A percentile compares a stretch with the other conserved stretches of the same genome.
Conservation (phyloP, 92 coral and sea anemone genomes). For the Scolanthus callimorphus region DNA sequence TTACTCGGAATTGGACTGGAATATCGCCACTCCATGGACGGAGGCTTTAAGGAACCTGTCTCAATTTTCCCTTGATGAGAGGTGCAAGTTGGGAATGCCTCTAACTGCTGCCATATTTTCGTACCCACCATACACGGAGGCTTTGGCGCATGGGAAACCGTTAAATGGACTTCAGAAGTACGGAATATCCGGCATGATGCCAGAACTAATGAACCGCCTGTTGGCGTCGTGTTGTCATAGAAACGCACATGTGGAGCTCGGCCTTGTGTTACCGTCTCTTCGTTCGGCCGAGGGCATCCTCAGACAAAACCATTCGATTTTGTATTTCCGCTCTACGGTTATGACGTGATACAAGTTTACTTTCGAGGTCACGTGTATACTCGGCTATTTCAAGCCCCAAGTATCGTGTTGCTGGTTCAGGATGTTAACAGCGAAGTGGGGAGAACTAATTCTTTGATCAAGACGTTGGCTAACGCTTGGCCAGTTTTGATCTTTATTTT, state of each 20-base stretch:
- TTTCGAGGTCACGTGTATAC: conserved; percentile 50
- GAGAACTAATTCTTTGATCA: conserved; percentile 31
- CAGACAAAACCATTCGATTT: conserved; percentile 37
- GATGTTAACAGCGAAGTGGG: conserved; percentile 18
- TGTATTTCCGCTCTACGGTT: conserved; percentile 57
- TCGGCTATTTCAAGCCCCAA: conserved; percentile 48
- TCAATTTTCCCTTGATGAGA: conserved; percentile 14
- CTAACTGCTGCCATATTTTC: conserved; percentile 17
- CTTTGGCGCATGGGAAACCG: background rate
- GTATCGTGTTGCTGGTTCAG: conserved; percentile 48
- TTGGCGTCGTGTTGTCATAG: conserved; percentile 47
- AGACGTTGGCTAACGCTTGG: conserved; percentile 46
- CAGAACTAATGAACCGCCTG: conserved; percentile 44
- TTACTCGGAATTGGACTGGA: too few species aligned
- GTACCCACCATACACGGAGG: conserved; percentile 15
- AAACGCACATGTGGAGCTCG: conserved; percentile 29
- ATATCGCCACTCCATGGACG: too few species aligned
- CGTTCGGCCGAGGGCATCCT: conserved; percentile 27
- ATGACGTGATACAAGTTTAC: conserved; percentile 26
- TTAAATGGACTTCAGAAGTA: background rate
- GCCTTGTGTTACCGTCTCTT: conserved; percentile 28
- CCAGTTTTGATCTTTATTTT: conserved; percentile 57
- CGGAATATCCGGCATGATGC: conserved; percentile 52
- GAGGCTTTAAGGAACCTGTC: background rate
- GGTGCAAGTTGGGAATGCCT: conserved; percentile 15